phyloP scores from a whole-genome alignment of 2,888 invertebrate genomes.

The Yponomeuta plumbellus region DNA sequence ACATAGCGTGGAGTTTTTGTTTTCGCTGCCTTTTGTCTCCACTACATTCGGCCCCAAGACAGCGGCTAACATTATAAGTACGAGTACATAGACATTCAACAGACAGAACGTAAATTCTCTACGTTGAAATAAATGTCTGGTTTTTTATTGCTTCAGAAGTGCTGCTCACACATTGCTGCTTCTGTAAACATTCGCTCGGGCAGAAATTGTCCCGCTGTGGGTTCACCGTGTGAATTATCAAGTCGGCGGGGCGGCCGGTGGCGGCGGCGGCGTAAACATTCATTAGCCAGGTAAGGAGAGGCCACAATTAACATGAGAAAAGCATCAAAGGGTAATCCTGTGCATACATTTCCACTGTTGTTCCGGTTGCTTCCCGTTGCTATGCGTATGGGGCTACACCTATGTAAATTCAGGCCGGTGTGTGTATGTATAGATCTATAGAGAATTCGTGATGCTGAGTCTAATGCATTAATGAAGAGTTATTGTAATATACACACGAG shows the following conservation, averaged over 20 bases:
- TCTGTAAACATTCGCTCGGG: neutral
- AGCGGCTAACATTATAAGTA: too few species aligned
- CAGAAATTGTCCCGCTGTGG: neutral
- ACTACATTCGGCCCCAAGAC: too few species aligned
- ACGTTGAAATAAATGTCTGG: too few species aligned
- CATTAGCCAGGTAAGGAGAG: constrained; percentile 1
- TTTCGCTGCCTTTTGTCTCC: too few species aligned
- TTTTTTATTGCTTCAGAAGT: too few species aligned
- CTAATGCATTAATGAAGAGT: too few species aligned
- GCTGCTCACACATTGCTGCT: too few species aligned
- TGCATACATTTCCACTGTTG: neutral
- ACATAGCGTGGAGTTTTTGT: too few species aligned
- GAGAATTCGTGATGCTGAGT: too few species aligned
- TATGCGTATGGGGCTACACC: neutral
- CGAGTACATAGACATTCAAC: too few species aligned
- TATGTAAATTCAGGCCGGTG: neutral
- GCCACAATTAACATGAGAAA: constrained; percentile 2
- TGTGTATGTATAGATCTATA: neutral
- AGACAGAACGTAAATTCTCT: too few species aligned
- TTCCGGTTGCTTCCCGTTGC: neutral
- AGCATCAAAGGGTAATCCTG: constrained; percentile 2
- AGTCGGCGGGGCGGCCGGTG: neutral
- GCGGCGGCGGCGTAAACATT: neutral
- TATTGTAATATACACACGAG: too few species aligned
- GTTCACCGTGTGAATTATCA: neutral